These are phyloP conservation scores for Odocoileus virginianus DNA, from an alignment of 2,113 vertebrate genomes.

Conservation along the genomic window DNA sequence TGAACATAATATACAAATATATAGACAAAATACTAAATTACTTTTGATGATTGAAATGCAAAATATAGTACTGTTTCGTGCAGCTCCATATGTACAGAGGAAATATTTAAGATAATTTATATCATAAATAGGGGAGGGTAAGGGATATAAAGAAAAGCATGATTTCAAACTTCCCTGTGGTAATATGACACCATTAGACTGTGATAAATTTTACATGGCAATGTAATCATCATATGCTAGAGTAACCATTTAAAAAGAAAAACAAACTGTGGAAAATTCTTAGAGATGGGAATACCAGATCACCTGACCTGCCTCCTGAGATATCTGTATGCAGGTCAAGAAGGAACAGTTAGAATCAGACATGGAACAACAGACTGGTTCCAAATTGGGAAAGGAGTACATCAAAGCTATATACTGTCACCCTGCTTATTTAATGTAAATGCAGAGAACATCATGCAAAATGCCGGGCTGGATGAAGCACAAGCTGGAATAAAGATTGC, in stretches of 20 bases:
- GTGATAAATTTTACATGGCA: not conserved
- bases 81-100: not conserved
- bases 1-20: not conserved
- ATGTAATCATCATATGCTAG: not conserved
- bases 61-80: not conserved
- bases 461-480: not conserved
- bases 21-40: not conserved
- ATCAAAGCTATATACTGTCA: not conserved
- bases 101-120: not conserved
- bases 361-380: not conserved
- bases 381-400: not conserved
- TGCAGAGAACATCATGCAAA: accelerated
- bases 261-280: not conserved
- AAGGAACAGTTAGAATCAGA: not conserved
- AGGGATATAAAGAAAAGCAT: not conserved
- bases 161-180: not conserved
- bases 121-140: not conserved
- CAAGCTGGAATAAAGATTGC: not conserved
- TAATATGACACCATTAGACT: not conserved
- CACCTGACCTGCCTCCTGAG: not conserved
- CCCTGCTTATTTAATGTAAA: not conserved
- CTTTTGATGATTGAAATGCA: not conserved
- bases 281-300: not conserved
- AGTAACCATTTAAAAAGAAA: not conserved
- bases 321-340: not conserved